phyloP scores from a whole-genome alignment of 2,888 invertebrate genomes.

The Oligia fasciuncula region DNA sequence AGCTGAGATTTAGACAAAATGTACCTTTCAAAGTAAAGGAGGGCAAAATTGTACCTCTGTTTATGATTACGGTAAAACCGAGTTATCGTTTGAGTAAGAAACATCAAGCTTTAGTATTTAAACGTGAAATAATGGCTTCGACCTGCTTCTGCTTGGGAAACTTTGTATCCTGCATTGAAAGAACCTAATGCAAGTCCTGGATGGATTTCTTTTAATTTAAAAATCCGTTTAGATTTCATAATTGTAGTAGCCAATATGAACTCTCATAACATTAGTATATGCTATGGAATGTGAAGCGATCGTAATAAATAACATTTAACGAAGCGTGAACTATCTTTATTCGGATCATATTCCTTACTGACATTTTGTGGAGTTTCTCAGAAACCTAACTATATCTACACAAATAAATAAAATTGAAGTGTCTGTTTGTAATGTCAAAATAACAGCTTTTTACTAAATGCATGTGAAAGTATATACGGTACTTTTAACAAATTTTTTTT shows the following conservation, averaged over 20 bases:
- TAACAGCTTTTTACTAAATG: too few species aligned
- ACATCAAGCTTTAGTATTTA: neutral
- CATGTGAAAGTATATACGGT: too few species aligned
- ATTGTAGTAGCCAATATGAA: neutral
- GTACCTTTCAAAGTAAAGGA: neutral
- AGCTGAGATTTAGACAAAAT: too few species aligned
- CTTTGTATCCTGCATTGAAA: neutral
- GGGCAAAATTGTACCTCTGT: neutral
- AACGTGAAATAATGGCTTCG: constrained; percentile 17
- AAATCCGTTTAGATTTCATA: neutral
- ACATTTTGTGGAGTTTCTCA: constrained; percentile 10
- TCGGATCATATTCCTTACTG: constrained; percentile 23
- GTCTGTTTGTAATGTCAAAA: too few species aligned
- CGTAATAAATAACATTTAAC: constrained; percentile 14
- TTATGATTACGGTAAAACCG: neutral
- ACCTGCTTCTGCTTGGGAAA: neutral
- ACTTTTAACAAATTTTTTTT: too few species aligned
- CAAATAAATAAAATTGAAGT: too few species aligned
- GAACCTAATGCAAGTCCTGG: too few species aligned
- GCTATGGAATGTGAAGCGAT: constrained; percentile 1
- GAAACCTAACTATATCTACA: neutral
- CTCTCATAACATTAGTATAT: neutral
- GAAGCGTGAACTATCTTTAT: constrained; percentile 19
- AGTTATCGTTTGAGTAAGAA: neutral
- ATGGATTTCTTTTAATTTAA: neutral